A percentile compares a stretch with the other conserved stretches of the same genome.
Evolutionary conservation across 2,888 invertebrate genomes (phyloP).

Genomic region (Chironomus tentans): DNA sequence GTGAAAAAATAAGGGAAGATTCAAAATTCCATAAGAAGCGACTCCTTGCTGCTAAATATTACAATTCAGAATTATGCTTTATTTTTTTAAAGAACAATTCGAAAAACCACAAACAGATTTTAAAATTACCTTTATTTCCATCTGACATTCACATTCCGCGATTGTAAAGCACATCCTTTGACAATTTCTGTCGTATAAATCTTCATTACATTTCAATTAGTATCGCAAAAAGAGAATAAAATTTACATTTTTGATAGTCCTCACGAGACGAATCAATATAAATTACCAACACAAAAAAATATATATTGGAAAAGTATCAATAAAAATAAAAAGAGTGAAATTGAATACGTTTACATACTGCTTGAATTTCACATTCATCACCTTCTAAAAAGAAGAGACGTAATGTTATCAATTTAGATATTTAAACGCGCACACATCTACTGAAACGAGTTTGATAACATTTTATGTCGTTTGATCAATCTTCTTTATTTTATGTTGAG

Average conservation of each 20-base stretch:
- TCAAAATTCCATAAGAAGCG: too few species aligned
- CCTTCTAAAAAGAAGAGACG: neutral
- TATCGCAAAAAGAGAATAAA: neutral
- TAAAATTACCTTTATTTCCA: too few species aligned
- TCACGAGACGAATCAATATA: conserved; percentile 4
- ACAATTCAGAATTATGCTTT: too few species aligned
- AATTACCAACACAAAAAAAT: neutral
- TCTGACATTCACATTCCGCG: too few species aligned
- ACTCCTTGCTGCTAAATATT: too few species aligned
- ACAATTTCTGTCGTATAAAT: neutral
- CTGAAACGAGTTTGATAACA: neutral
- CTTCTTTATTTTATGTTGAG: neutral
- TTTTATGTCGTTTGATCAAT: neutral
- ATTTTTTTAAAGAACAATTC: too few species aligned
- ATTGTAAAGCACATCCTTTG: too few species aligned
- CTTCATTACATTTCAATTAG: conserved; percentile 23
- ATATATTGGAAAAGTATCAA: neutral
- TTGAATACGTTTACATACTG: neutral
- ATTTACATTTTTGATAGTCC: conserved; percentile 16
- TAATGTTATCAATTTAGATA: neutral
- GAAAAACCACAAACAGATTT: too few species aligned
- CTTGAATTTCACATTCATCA: neutral
- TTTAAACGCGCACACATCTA: neutral
- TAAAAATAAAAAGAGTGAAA: neutral
- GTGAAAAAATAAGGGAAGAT: too few species aligned